Base-by-base conservation (phyloP, 1,140 invertebrate species). In the Xylocopa sonorina region DNA sequence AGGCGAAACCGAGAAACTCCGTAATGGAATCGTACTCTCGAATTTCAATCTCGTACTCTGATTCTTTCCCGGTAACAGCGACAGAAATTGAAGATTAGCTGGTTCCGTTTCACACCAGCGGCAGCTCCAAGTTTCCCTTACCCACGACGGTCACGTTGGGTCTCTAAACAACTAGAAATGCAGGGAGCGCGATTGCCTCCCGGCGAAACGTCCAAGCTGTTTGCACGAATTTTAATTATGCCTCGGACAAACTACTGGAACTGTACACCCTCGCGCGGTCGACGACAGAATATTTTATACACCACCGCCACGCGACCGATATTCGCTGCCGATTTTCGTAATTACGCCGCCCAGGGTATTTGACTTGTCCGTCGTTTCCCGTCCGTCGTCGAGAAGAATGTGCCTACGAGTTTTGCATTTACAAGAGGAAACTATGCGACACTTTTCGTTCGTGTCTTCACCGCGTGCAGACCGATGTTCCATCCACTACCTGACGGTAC, bases 201-300 rank as follows among this genome's bases (percentile, higher is more conserved):
- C 34, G 24, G 21, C n/a, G 32, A 32, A 68, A 46, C 55, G 24
- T 46, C 4, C 0, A 16, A 27, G 1, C 53, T 41, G 74, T 77
- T 77, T n/a, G 16, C 29, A 6, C 64, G 43, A 77, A 68, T 68
- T 67, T 68, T 68, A 57, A 57, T 66, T 68, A 32, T 27, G 16
- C 0, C 6, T n/a, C 21, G 41, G 32, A 77, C 64, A 38, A 18
- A 32, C 27, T 4, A 14, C 10, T 0, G 27, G 2, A 57, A 38
- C 50, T 3, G 21, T 18, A 43, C 16, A 71, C 9, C 43, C 46
- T 43, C 21, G 27, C 10, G 16, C 21, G 27, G 24, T 32, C 57
- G 53, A 32, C 46, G 27, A 41, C 46, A 27, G 27, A 18, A 18
- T 63, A 55, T 72, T 78, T 63, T 38, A 58, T 50, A 46, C 21